phyloP scores from a whole-genome alignment of 2,888 invertebrate genomes.

The Onthophagus sagittarius region DNA sequence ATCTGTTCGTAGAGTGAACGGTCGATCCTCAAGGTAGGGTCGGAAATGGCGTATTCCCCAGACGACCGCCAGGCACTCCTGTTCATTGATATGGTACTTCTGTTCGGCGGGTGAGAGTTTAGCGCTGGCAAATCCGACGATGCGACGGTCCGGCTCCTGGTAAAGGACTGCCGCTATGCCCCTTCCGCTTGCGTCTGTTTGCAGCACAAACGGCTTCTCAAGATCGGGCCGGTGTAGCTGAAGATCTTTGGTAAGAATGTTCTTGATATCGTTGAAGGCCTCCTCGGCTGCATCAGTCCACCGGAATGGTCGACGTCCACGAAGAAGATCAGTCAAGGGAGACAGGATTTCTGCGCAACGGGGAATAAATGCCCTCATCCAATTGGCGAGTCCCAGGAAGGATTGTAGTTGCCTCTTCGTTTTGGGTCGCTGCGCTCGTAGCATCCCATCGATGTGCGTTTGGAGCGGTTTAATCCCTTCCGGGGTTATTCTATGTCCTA shows the following conservation, averaged over 20 bases:
- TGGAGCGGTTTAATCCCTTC: constrained; percentile 1
- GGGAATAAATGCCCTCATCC: constrained; percentile 33
- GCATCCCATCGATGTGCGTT: background rate
- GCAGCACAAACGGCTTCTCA: constrained; percentile 2
- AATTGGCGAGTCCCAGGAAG: constrained; percentile 29
- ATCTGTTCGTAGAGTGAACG: constrained; percentile 30
- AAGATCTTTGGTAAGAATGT: constrained; percentile 13
- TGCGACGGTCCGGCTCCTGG: constrained; percentile 24
- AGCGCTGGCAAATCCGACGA: constrained; percentile 28
- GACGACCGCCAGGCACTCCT: constrained; percentile 31
- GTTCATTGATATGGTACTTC: constrained; percentile 31
- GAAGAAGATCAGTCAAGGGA: constrained; percentile 29
- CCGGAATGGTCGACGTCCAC: constrained; percentile 6
- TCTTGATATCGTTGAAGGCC: constrained; percentile 25
- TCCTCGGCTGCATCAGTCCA: constrained; percentile 23
- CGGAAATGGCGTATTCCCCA: constrained; percentile 32
- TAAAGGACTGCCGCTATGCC: constrained; percentile 33
- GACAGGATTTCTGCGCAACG: constrained; percentile 24
- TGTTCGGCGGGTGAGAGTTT: constrained; percentile 21
- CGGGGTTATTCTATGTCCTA: constrained; percentile 18
- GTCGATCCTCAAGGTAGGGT: constrained; percentile 28
- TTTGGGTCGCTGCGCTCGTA: constrained; percentile 11
- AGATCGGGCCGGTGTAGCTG: constrained; percentile 12
- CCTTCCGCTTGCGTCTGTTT: constrained; percentile 20
- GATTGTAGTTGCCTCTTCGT: constrained; percentile 4